A percentile compares a stretch with the other conserved stretches of the same genome.
Evolutionary conservation across 2,113 vertebrate species (phyloP).

Genomic region (Stomatorhinus ivindoensis): DNA sequence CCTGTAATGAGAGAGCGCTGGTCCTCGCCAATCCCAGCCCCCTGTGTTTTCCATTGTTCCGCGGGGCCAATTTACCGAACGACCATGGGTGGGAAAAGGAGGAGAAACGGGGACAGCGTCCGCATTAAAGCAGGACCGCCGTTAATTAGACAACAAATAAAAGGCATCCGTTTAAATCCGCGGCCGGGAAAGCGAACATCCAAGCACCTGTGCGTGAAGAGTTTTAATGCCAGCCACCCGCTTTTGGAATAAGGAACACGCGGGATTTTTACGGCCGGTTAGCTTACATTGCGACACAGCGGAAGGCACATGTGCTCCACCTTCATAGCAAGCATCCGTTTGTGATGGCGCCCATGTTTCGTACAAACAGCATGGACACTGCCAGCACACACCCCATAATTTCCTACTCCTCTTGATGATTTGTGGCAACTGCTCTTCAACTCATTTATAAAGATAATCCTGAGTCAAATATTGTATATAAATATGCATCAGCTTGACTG

Average conservation of each 20-base stretch:
- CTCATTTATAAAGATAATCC: not conserved
- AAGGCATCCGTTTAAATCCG: slow-evolving; percentile 82
- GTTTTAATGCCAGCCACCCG: slow-evolving; percentile 31
- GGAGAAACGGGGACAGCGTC: slow-evolving; percentile 65
- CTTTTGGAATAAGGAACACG: slow-evolving; percentile 65
- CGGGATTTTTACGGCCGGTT: slow-evolving; percentile 65
- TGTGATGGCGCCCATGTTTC: not conserved
- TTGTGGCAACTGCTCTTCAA: not conserved
- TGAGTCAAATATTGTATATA: not conserved
- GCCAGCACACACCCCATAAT: not conserved
- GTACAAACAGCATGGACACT: not conserved
- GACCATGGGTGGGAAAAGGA: slow-evolving; percentile 58
- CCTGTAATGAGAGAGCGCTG: slow-evolving; percentile 71
- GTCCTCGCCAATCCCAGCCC: slow-evolving; percentile 65
- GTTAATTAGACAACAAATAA: slow-evolving; percentile 84
- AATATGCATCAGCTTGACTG: not conserved
- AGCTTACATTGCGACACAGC: slow-evolving; percentile 64
- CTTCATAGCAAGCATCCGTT: not conserved
- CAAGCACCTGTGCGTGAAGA: slow-evolving; percentile 62
- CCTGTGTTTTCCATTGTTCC: slow-evolving; percentile 68
- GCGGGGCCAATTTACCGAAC: slow-evolving; percentile 76
- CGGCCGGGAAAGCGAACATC: slow-evolving; percentile 71
- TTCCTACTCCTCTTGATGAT: not conserved
- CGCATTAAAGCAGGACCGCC: slow-evolving; percentile 74
- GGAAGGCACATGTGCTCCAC: slow-evolving; percentile 13